A percentile compares a stretch with the other conserved stretches of the same genome.
Conservation (phyloP, 1,140 invertebrate species). For the Oncopodura yosiiana region DNA sequence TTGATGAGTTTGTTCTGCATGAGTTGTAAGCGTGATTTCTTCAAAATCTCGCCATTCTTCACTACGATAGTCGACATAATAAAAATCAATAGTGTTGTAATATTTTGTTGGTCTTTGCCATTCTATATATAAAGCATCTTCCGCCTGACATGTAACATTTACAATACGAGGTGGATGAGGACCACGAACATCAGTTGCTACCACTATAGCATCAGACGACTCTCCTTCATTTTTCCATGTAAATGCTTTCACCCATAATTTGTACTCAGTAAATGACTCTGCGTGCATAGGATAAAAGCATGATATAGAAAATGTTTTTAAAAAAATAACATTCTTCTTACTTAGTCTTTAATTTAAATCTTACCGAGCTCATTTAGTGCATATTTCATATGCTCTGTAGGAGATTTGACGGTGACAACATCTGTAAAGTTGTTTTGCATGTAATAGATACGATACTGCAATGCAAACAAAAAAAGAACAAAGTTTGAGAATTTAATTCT, state of each 20-base stretch:
- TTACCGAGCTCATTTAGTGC: slow-evolving; percentile 50
- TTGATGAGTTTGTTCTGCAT: slow-evolving; percentile 50
- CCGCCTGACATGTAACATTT: slow-evolving; percentile 67
- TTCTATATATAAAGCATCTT: slow-evolving; percentile 64
- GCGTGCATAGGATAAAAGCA: slow-evolving; percentile 40
- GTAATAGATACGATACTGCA: slow-evolving; percentile 61
- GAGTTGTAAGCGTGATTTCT: slow-evolving; percentile 52
- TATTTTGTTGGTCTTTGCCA: slow-evolving; percentile 65
- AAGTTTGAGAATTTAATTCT: no score
- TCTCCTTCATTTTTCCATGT: slow-evolving; percentile 62
- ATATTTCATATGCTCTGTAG: slow-evolving; percentile 38
- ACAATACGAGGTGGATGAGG: slow-evolving; percentile 67
- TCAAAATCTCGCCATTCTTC: slow-evolving; percentile 50
- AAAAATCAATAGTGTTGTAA: slow-evolving; percentile 66
- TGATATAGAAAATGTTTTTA: slow-evolving; percentile 10
- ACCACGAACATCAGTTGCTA: slow-evolving; percentile 67
- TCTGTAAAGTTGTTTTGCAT: slow-evolving; percentile 57
- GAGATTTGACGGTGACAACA: slow-evolving; percentile 48
- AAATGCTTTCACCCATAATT: slow-evolving; percentile 72
- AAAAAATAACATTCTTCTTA: no score
- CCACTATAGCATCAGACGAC: slow-evolving; percentile 57
- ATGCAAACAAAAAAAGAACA: no score
- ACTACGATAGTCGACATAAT: slow-evolving; percentile 60
- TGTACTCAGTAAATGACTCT: slow-evolving; percentile 73
- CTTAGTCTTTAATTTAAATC: slow-evolving; percentile 36